Evolutionary conservation across 2,113 vertebrate species (phyloP), one percentile per base, ranked within the genome.

Genomic region (Lates calcarifer): DNA sequence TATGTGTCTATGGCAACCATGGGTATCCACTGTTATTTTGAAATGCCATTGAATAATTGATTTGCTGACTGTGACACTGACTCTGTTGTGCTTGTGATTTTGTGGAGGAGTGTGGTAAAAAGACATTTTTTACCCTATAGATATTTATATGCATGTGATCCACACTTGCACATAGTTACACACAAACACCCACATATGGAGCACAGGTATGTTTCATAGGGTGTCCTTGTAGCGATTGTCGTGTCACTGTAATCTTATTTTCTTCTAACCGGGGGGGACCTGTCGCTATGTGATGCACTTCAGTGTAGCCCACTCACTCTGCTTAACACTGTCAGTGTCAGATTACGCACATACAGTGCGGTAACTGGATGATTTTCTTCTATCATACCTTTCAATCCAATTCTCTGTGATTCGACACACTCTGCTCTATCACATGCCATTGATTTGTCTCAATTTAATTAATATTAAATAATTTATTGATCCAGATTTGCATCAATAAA

Each of bases 11-110:
- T 93, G 90, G 92, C 87, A 94, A 92, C 90, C 67, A 64, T 22
- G n/a, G 66, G 29, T 62, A 77, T 87, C 76, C 67, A 74, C 61
- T 88, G 83, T 90, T 94, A 87, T 90, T 90, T 85, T 89, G 82
- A 93, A 91, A 92, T 80, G 73, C 86, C 83, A 76, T 77, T 92
- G 83, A 91, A 90, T 93, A 93, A 94, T 90, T 92, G 87, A 93
- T 93, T 90, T 92, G 57, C 71, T 1, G 51, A 84, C 86, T 90
- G 87, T 88, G 83, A 90, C 86, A 79, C 49, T 81, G 84, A 84
- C 53, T 81, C 61, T 87, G 65, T 77, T 87, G 76, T 89, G 82
- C 57, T 85, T 63, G 51, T 81, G 76, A 87, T 90, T 90, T 83
- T 89, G 85, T 3, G 24, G 72, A 78, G 85, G 81, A 82, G 73